Conservation (phyloP, 1,140 invertebrate genomes). For the Marisa cornuarietis region DNA sequence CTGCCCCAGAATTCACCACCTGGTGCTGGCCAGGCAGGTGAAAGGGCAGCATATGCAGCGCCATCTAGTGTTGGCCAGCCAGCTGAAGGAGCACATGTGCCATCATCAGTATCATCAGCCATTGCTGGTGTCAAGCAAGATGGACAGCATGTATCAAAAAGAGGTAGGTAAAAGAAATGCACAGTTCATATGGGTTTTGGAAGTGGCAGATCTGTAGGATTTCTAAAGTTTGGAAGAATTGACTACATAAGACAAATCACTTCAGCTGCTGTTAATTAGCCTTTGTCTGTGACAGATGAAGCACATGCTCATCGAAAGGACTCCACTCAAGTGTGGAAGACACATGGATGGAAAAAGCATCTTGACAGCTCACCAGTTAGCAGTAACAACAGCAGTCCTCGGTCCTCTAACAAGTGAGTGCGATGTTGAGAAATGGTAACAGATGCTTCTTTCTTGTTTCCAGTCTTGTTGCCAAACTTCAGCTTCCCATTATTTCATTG, state of each 20-base stretch:
- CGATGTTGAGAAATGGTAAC: no score
- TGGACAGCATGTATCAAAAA: no score
- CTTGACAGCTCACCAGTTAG: constrained; percentile 47
- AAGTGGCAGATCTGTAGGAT: no score
- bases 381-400: constrained; percentile 58
- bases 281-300: constrained; percentile 5
- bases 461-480: no score
- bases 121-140: neutral
- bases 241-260: no score
- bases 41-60: constrained; percentile 7
- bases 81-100: neutral
- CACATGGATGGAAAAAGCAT: constrained; percentile 23
- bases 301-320: constrained; percentile 18
- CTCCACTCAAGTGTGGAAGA: constrained; percentile 13
- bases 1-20: constrained; percentile 27
- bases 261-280: no score
- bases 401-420: constrained; percentile 52
- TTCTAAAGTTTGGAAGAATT: no score
- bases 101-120: constrained; percentile 49
- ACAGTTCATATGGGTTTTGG: no score
- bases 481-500: no score
- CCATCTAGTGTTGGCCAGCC: constrained; percentile 26
- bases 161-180: no score
- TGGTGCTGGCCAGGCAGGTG: constrained; percentile 15
- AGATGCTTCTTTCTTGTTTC: no score